Evolutionary conservation across 2,797 vertebrate genomes (phyloP).

Genomic region (Vireo griseus): DNA sequence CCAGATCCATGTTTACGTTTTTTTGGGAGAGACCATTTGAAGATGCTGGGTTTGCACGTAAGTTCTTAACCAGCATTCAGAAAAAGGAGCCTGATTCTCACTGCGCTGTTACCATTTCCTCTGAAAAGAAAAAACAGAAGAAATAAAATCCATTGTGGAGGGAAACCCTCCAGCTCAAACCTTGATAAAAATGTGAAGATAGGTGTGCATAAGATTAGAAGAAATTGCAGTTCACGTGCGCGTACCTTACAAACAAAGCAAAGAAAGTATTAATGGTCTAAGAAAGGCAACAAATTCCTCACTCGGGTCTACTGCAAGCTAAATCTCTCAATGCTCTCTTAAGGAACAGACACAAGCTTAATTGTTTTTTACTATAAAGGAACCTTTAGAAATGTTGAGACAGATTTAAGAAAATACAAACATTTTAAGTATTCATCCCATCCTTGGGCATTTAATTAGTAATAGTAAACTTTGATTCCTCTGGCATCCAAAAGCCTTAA

Average conservation of each 20-base stretch:
- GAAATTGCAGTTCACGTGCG: not conserved
- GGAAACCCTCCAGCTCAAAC: not conserved
- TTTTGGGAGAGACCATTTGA: not conserved
- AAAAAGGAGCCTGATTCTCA: not conserved
- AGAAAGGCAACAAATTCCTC: not conserved
- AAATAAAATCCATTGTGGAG: not conserved
- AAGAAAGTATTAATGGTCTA: not conserved
- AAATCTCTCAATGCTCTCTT: not conserved
- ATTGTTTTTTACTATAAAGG: not conserved
- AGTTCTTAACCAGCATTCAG: not conserved
- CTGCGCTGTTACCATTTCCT: not conserved
- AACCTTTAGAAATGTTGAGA: not conserved
- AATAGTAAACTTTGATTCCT: not conserved
- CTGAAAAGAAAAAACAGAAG: not conserved
- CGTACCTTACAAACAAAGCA: not conserved
- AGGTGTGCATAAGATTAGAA: not conserved
- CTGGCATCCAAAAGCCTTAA: not conserved
- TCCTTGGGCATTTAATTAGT: not conserved
- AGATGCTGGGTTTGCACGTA: not conserved
- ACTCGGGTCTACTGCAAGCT: not conserved
- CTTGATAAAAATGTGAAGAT: not conserved
- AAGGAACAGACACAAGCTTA: not conserved
- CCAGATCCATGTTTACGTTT: rapidly evolving
- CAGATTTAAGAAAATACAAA: not conserved
- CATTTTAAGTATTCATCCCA: not conserved